Evolutionary conservation across 2,888 invertebrate species (phyloP).

Genomic region (Desoria tigrina): DNA sequence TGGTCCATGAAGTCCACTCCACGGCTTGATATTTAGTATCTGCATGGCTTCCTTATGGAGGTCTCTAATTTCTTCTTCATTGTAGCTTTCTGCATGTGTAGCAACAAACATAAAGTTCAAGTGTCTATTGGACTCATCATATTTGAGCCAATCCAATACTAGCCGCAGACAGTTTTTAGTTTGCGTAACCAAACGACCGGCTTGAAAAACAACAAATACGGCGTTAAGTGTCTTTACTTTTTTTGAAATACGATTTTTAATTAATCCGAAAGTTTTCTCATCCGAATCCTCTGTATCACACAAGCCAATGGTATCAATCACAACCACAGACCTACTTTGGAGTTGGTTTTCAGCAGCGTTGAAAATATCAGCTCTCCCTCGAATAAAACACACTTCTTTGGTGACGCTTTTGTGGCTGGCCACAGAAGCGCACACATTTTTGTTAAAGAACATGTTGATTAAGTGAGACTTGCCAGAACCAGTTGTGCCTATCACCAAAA

Average conservation of each 20-base stretch:
- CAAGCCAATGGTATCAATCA: constrained; percentile 23
- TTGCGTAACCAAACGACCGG: constrained; percentile 7
- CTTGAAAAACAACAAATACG: constrained; percentile 12
- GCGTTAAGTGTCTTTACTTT: constrained; percentile 19
- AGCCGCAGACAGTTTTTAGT: background rate
- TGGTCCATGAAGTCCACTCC: background rate
- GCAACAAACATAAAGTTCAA: constrained; percentile 16
- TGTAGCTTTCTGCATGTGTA: constrained; percentile 8
- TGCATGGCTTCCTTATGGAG: constrained; percentile 1
- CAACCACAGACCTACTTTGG: no score
- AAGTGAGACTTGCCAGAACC: constrained; percentile 19
- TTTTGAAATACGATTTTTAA: constrained; percentile 16
- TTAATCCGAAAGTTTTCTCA: constrained; percentile 13
- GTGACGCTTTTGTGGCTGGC: constrained; percentile 30
- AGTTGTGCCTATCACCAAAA: constrained; percentile 19
- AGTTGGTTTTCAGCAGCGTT: no score
- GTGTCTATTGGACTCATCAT: background rate
- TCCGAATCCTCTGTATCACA: constrained; percentile 24
- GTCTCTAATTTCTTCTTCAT: background rate
- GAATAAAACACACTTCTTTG: constrained; percentile 22
- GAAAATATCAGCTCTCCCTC: constrained; percentile 10
- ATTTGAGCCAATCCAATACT: constrained; percentile 11
- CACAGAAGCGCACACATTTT: constrained; percentile 14
- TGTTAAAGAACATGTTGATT: constrained; percentile 30
- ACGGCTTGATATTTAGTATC: constrained; percentile 1